phyloP scores from a whole-genome alignment of 2,797 vertebrate genomes.

The Myotis vivesi region DNA sequence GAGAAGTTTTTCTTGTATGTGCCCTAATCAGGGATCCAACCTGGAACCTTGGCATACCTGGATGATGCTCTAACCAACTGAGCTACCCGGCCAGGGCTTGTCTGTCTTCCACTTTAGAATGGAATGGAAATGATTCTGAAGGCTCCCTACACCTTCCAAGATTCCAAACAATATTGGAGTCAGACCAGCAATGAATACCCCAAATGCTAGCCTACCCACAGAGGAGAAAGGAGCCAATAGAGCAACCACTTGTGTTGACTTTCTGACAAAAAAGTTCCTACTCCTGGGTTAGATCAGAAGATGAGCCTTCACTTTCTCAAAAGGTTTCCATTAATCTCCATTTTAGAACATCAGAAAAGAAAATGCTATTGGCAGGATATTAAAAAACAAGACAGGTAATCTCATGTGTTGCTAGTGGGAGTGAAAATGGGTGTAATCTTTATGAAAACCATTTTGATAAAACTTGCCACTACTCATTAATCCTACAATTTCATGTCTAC shows the following conservation, averaged over 20 bases:
- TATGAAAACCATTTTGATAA: conserved; percentile 25
- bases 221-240: not conserved
- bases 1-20: not conserved
- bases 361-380: not conserved
- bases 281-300: not conserved
- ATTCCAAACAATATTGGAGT: not conserved
- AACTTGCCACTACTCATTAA: not conserved
- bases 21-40: not conserved
- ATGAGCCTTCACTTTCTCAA: not conserved
- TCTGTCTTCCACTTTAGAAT: not conserved
- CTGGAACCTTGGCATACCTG: not conserved
- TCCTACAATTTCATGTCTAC: not conserved
- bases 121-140: conserved; percentile 16
- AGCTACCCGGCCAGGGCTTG: not conserved
- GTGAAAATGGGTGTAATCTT: conserved; percentile 9
- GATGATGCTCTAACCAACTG: not conserved
- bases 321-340: conserved; percentile 9
- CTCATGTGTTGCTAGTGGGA: not conserved
- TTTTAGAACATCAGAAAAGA: not conserved
- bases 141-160: not conserved
- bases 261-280: not conserved
- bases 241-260: not conserved
- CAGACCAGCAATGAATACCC: not conserved
- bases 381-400: not conserved
- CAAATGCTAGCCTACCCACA: not conserved